Evolutionary conservation across 2,797 vertebrate species (phyloP).

Genomic region (Helarctos malayanus): DNA sequence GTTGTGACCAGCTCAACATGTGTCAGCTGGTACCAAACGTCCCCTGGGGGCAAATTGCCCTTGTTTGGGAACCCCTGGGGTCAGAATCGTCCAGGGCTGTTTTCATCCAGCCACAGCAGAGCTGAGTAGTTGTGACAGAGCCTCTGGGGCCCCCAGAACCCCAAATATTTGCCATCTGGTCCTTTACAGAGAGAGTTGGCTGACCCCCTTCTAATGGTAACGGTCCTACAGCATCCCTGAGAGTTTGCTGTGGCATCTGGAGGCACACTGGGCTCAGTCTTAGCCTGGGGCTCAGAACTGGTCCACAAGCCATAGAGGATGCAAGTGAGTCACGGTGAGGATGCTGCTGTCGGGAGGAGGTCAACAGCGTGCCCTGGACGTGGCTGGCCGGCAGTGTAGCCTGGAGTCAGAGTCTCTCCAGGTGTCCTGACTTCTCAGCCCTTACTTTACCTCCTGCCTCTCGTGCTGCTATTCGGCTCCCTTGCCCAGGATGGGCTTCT

Average conservation of each 20-base stretch:
- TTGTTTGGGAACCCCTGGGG: no score
- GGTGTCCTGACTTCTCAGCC: background rate
- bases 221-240: background rate
- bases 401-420: background rate
- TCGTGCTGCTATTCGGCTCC: rapidly evolving
- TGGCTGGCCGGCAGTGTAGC: rapidly evolving
- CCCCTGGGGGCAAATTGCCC: background rate
- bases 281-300: background rate
- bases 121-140: background rate
- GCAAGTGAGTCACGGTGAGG: rapidly evolving
- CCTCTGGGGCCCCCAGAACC: background rate
- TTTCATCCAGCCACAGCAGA: rapidly evolving
- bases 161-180: background rate
- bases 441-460: background rate
- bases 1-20: background rate
- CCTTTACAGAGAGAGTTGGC: background rate
- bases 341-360: rapidly evolving
- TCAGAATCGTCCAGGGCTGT: rapidly evolving
- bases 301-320: background rate
- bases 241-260: background rate
- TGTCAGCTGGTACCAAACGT: background rate
- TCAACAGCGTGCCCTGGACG: rapidly evolving
- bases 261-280: background rate
- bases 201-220: background rate
- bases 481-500: background rate